Evolutionary conservation across 2,113 vertebrate species (phyloP).

Genomic region (Callipepla californica): DNA sequence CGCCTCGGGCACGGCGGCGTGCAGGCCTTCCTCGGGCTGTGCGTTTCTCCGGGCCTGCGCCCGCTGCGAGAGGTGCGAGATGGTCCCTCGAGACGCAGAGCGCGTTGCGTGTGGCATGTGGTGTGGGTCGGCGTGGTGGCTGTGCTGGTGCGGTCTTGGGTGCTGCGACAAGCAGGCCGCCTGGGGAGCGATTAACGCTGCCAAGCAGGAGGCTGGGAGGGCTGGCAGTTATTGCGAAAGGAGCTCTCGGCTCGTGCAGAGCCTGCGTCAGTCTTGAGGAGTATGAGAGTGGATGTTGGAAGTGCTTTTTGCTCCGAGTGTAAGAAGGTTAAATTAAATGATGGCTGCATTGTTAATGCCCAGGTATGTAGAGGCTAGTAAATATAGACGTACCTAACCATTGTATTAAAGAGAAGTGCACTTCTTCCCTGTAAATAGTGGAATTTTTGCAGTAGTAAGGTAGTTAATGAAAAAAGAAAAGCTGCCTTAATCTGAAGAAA

Average conservation of each 20-base stretch:
- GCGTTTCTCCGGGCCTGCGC: not conserved
- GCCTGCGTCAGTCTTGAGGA: constrained; percentile 10
- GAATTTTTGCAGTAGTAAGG: not conserved
- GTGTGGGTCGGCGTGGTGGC: not conserved
- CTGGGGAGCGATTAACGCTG: not conserved
- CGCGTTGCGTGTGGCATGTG: not conserved
- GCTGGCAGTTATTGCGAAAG: constrained; percentile 61
- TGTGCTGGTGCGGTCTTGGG: not conserved
- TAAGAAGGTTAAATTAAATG: constrained; percentile 33
- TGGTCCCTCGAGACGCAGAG: not conserved
- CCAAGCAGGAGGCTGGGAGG: not conserved
- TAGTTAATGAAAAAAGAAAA: not conserved
- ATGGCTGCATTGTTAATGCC: not conserved
- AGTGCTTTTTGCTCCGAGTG: constrained; percentile 15
- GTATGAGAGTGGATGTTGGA: not conserved
- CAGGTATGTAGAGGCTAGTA: not conserved
- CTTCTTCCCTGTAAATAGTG: not conserved
- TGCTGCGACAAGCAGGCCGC: not conserved
- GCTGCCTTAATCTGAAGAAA: not conserved
- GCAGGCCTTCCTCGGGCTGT: not conserved
- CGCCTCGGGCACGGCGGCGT: too few species aligned
- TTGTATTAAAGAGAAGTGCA: not conserved
- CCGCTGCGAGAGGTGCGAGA: not conserved
- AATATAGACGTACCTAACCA: not conserved
- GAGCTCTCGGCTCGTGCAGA: not conserved